These are phyloP conservation scores for Hypothenemus hampei DNA, from an alignment of 1,140 invertebrate genomes.

Conservation along the genomic window DNA sequence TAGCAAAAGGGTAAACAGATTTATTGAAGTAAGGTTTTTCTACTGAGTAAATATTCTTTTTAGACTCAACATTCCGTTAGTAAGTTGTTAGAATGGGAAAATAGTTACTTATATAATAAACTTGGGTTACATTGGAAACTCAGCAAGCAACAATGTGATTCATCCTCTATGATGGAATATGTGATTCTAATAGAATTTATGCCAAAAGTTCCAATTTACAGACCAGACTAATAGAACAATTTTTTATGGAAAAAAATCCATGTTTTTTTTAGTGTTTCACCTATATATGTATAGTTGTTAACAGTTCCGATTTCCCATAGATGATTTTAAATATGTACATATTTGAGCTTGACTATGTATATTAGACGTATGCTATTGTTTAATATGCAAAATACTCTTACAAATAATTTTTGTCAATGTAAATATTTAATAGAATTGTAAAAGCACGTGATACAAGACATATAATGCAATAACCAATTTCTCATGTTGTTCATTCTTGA, in stretches of 20 bases:
- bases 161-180: conserved; percentile 97
- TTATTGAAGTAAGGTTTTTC: background rate
- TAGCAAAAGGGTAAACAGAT: conserved; percentile 93
- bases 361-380: no score
- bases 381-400: no score
- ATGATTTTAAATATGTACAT: no score
- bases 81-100: conserved; percentile 95
- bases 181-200: conserved; percentile 92
- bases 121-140: conserved; percentile 88
- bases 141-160: conserved; percentile 90
- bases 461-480: no score
- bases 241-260: background rate
- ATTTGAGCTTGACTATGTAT: no score
- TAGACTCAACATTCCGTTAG: conserved; percentile 92
- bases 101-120: conserved; percentile 93
- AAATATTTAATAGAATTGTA: no score
- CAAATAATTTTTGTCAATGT: no score
- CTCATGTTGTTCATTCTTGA: no score
- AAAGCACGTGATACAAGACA: no score
- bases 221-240: conserved; percentile 67
- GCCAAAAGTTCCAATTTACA: conserved; percentile 91
- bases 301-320: no score
- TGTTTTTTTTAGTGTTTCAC: no score
- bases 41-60: background rate
- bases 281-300: no score